phyloP scores from a whole-genome alignment of 2,113 vertebrate genomes.

The Tinamus guttatus region DNA sequence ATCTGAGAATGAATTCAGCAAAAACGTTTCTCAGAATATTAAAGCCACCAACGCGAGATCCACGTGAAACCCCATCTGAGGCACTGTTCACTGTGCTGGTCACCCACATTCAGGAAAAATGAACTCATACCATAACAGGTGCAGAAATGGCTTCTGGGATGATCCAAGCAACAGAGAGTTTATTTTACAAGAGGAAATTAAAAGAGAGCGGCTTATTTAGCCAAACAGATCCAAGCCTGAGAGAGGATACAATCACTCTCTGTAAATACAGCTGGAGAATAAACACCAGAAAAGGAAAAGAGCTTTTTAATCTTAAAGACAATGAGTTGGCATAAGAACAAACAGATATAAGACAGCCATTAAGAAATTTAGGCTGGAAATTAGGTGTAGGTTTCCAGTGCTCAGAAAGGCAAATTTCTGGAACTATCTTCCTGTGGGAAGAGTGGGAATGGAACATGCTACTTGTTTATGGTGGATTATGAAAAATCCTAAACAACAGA shows the following conservation, averaged over 20 bases:
- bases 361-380: slow-evolving; percentile 7
- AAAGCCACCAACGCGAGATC: neutral
- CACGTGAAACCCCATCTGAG: neutral
- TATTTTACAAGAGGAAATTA: slow-evolving; percentile 71
- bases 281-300: slow-evolving; percentile 35
- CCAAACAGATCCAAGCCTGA: slow-evolving; percentile 21
- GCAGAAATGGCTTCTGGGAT: slow-evolving; percentile 27
- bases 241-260: slow-evolving; percentile 7
- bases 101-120: slow-evolving; percentile 15
- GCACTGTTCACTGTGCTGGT: accelerated
- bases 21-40: neutral
- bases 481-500: neutral
- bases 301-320: slow-evolving; percentile 22
- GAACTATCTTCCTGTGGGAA: neutral
- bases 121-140: neutral
- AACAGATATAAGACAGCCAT: neutral
- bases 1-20: neutral
- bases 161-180: slow-evolving; percentile 32
- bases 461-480: neutral
- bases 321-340: slow-evolving; percentile 40
- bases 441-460: neutral
- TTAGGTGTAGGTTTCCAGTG: neutral
- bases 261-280: slow-evolving; percentile 62
- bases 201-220: slow-evolving; percentile 58
- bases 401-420: neutral